A percentile compares a stretch with the other conserved stretches of the same genome.
Evolutionary conservation across 2,888 invertebrate species (phyloP).

Genomic region (Flexamia atlantica): DNA sequence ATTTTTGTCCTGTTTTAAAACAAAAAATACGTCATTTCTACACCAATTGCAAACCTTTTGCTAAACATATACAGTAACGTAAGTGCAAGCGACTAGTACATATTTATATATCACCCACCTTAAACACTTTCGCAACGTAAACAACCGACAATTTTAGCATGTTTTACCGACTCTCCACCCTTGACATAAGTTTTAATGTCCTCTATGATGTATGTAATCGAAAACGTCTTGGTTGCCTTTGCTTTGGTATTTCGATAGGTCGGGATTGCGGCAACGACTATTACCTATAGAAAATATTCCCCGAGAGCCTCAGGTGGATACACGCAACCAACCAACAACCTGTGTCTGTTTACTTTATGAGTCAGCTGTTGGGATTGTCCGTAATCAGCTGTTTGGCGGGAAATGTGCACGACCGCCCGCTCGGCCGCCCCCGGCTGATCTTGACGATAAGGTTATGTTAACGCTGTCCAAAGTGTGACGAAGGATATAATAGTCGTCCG

Average conservation of each 20-base stretch:
- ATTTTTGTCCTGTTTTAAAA: too few relatives aligned
- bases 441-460: background rate
- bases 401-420: slow-evolving; percentile 27
- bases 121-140: background rate
- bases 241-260: slow-evolving; percentile 12
- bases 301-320: slow-evolving; percentile 3
- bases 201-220: background rate
- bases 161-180: background rate
- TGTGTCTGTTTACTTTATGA: slow-evolving; percentile 41
- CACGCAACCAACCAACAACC: slow-evolving; percentile 7
- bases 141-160: background rate
- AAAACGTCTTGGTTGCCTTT: slow-evolving; percentile 13
- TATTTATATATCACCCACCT: background rate
- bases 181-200: background rate
- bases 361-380: slow-evolving; percentile 19
- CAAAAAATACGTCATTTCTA: too few relatives aligned
- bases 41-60: too few relatives aligned
- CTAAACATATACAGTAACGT: too few relatives aligned
- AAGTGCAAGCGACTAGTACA: background rate
- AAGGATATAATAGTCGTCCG: background rate
- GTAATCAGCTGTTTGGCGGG: slow-evolving; percentile 28
- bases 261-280: background rate
- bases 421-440: background rate
- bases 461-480: background rate
- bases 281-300: slow-evolving; percentile 16